These are phyloP conservation scores for Sisor rabdophorus DNA, from an alignment of 2,113 vertebrate species.

Conservation along the genomic window DNA sequence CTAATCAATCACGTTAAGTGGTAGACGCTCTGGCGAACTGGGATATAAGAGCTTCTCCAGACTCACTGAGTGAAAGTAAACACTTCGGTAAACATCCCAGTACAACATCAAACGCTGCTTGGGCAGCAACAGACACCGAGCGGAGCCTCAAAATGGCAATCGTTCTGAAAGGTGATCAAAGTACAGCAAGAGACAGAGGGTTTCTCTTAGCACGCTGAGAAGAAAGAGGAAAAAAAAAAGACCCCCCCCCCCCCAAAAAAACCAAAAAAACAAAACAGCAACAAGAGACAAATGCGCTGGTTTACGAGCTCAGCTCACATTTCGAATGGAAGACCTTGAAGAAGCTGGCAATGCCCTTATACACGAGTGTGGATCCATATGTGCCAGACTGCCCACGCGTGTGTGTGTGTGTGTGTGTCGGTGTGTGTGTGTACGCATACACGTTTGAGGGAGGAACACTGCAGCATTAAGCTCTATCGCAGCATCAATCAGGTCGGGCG, in stretches of 20 bases:
- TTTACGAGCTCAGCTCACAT: constrained; percentile 22
- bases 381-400: not conserved
- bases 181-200: not conserved
- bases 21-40: not conserved
- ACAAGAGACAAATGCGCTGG: constrained; percentile 12
- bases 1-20: constrained; percentile 12
- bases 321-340: constrained; percentile 23
- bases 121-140: constrained; percentile 23
- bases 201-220: not conserved
- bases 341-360: not conserved
- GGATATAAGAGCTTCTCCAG: constrained; percentile 20
- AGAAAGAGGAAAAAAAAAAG: not conserved
- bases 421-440: not conserved
- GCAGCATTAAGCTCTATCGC: constrained; percentile 47
- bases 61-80: constrained; percentile 39
- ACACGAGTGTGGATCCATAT: not conserved
- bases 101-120: constrained; percentile 37
- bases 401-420: not conserved
- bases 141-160: constrained; percentile 6
- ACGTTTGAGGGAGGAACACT: constrained; percentile 17
- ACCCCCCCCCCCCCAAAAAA: not conserved
- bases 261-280: not conserved
- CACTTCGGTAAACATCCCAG: constrained; percentile 38
- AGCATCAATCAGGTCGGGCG: constrained; percentile 46
- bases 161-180: constrained; percentile 41